Evolutionary conservation across 2,113 vertebrate genomes (phyloP).

Genomic region (Rhodinocichla rosea): DNA sequence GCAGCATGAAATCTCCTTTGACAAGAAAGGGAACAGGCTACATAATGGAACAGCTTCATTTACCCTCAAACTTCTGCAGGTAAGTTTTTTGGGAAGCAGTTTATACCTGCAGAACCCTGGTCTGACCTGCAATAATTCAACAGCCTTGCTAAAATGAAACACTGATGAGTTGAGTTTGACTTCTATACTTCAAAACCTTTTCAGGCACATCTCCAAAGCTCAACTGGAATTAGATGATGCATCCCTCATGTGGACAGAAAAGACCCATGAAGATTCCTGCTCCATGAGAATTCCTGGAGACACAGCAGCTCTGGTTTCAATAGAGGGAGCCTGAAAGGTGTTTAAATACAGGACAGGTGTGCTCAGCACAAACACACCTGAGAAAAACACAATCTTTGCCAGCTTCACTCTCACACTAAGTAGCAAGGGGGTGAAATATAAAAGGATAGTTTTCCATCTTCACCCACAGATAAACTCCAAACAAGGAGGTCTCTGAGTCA

Average conservation of each 20-base stretch:
- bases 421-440: neutral
- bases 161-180: neutral
- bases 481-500: neutral
- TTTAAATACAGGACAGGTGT: neutral
- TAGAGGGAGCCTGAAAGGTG: neutral
- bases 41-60: neutral
- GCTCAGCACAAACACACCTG: slow-evolving; percentile 3
- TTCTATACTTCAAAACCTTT: neutral
- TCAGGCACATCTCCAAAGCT: neutral
- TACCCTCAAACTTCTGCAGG: neutral
- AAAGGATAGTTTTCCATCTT: neutral
- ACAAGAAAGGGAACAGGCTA: neutral
- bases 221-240: neutral
- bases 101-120: neutral
- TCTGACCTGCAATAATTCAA: neutral
- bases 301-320: neutral
- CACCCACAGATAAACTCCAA: neutral
- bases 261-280: neutral
- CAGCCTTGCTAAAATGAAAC: slow-evolving; percentile 12
- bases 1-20: neutral
- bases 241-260: neutral
- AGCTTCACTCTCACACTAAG: neutral
- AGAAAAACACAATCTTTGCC: neutral
- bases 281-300: neutral
- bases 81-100: neutral